A percentile compares a stretch with the other conserved stretches of the same genome.
These are phyloP conservation scores for Puffinus mauretanicus DNA, from an alignment of 2,113 vertebrate species.

Conservation along the genomic window DNA sequence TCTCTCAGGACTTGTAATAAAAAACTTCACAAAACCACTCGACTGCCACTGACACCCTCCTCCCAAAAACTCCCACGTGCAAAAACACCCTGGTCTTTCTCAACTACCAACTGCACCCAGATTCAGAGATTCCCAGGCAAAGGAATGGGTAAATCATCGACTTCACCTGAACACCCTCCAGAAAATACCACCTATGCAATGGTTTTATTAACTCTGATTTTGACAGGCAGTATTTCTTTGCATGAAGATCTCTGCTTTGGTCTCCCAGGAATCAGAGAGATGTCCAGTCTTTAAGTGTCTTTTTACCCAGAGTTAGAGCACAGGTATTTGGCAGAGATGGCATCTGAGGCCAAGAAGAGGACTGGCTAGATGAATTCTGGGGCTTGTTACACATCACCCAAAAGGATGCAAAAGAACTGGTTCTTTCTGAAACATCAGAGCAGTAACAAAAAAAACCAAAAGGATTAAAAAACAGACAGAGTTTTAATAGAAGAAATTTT, in stretches of 20 bases:
- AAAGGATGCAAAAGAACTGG: neutral
- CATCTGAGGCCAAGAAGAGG: neutral
- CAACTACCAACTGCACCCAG: neutral
- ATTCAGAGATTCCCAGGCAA: neutral
- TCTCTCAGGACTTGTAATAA: neutral
- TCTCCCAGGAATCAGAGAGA: neutral
- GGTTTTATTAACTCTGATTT: neutral
- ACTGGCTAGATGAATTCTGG: neutral
- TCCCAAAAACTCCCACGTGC: neutral
- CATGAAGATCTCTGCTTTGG: neutral
- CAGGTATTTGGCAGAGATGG: neutral
- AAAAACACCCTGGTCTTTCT: neutral
- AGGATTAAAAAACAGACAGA: accelerated
- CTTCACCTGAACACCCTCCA: neutral
- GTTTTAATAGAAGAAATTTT: neutral
- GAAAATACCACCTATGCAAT: neutral
- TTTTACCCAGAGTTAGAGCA: neutral
- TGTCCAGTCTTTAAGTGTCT: neutral
- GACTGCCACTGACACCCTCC: neutral
- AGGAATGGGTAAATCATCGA: neutral
- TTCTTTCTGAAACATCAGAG: neutral
- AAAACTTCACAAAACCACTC: neutral
- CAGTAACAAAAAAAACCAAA: neutral
- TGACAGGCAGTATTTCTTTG: neutral
- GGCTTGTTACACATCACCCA: neutral